Percentiles rank a stretch among this genome's conserved stretches.
Evolutionary conservation across 2,797 vertebrate species (phyloP).

Genomic region (Arnoldichthys spilopterus): DNA sequence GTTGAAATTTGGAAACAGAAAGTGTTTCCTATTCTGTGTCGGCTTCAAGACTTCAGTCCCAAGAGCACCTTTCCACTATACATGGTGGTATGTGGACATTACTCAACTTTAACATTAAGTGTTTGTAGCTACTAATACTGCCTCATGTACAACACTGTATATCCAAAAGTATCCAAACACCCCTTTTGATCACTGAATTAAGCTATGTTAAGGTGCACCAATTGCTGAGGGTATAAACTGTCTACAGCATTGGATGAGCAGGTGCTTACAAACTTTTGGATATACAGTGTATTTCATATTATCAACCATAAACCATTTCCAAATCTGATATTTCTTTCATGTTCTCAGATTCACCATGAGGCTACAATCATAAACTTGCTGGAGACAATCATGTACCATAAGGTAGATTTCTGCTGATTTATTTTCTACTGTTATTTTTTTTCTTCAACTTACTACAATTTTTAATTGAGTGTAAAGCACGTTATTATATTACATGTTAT

Average conservation of each 20-base stretch:
- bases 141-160: neutral
- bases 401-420: conserved; percentile 73
- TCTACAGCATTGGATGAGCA: neutral
- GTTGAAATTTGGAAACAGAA: conserved; percentile 95
- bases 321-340: neutral
- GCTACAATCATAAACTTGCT: conserved; percentile 93
- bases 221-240: neutral
- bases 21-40: conserved; percentile 88
- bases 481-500: neutral
- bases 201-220: neutral
- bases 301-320: neutral
- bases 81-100: conserved; percentile 87
- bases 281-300: neutral
- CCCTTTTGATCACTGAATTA: neutral
- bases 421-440: neutral
- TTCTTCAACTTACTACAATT: neutral
- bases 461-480: neutral
- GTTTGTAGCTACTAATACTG: neutral
- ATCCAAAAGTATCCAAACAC: neutral
- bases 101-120: neutral
- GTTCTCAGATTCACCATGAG: conserved; percentile 88
- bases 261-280: neutral
- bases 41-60: conserved; percentile 89
- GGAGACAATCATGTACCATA: conserved; percentile 92
- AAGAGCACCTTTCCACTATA: conserved; percentile 91